These are phyloP conservation scores for Cynodonichthys magdalenae DNA, from an alignment of 2,797 vertebrate species.

Conservation along the genomic window DNA sequence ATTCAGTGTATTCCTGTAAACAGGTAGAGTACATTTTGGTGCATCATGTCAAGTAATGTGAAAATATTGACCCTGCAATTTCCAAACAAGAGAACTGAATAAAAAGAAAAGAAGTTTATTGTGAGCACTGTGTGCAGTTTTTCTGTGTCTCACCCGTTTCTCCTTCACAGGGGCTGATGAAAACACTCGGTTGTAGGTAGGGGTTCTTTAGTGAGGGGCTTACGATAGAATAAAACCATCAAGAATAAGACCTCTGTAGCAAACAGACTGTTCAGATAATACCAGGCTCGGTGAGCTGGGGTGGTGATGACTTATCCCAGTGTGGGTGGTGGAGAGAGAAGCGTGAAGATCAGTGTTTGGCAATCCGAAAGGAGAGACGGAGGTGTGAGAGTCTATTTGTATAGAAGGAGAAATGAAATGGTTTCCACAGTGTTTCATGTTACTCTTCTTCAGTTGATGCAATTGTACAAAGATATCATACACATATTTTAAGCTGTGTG, in stretches of 20 bases:
- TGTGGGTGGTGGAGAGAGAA: slow-evolving; percentile 53
- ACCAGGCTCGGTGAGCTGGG: slow-evolving; percentile 42
- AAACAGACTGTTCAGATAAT: slow-evolving; percentile 46
- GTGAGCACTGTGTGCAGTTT: slow-evolving; percentile 49
- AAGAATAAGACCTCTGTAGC: slow-evolving; percentile 41
- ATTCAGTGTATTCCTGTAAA: slow-evolving; percentile 97
- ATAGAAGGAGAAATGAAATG: slow-evolving; percentile 5
- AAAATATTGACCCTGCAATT: slow-evolving; percentile 93
- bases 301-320: slow-evolving; percentile 57
- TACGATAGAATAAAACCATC: slow-evolving; percentile 46
- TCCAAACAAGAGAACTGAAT: slow-evolving; percentile 88
- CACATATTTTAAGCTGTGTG: neutral
- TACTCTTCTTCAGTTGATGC: neutral
- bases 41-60: slow-evolving; percentile 96
- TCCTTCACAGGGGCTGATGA: slow-evolving; percentile 1
- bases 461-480: neutral
- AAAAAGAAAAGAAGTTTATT: slow-evolving; percentile 86
- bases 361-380: slow-evolving; percentile 1
- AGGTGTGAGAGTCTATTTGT: slow-evolving; percentile 26
- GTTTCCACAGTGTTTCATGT: slow-evolving; percentile 5
- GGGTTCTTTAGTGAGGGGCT: slow-evolving; percentile 22
- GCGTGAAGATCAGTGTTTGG: slow-evolving; percentile 36
- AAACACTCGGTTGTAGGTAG: slow-evolving; percentile 16
- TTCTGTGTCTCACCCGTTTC: slow-evolving; percentile 16
- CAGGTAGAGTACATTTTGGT: slow-evolving; percentile 91